Conservation (phyloP, 2,888 invertebrate genomes). For the Caenorhabditis parvicauda region DNA sequence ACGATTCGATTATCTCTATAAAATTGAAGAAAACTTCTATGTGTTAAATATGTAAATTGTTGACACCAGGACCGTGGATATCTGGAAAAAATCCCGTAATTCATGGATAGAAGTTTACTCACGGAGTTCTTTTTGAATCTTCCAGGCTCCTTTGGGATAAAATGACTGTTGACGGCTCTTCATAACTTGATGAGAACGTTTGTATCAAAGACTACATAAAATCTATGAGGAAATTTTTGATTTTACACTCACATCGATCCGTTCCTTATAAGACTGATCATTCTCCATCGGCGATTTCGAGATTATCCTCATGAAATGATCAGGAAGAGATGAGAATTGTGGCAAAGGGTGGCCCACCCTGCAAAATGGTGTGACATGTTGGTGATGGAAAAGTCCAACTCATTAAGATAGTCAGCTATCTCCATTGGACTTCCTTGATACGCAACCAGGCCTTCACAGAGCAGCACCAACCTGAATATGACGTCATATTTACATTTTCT, state of each 20-base stretch:
- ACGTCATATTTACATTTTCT: neutral
- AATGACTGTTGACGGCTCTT: neutral
- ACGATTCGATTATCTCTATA: no score
- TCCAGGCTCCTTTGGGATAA: neutral
- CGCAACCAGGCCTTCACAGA: conserved; percentile 34
- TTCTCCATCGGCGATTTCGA: conserved; percentile 15
- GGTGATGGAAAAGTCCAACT: neutral
- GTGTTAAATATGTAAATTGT: no score
- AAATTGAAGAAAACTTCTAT: no score
- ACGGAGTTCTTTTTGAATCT: neutral
- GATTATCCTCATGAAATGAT: conserved; percentile 58
- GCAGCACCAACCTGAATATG: conserved; percentile 27
- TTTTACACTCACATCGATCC: conserved; percentile 14
- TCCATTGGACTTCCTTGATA: conserved; percentile 34
- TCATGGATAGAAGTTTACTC: no score
- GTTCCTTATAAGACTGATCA: conserved; percentile 1
- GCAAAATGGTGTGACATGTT: neutral
- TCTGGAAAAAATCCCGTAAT: no score
- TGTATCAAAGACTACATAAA: neutral
- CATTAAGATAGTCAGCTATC: conserved; percentile 24
- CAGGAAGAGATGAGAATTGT: conserved; percentile 43
- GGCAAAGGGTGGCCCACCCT: conserved; percentile 44
- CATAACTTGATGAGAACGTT: neutral
- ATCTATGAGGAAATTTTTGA: no score
- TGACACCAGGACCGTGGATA: no score